These are phyloP conservation scores for Heliconius erato DNA, from an alignment of 2,888 invertebrate genomes.

Conservation along the genomic window DNA sequence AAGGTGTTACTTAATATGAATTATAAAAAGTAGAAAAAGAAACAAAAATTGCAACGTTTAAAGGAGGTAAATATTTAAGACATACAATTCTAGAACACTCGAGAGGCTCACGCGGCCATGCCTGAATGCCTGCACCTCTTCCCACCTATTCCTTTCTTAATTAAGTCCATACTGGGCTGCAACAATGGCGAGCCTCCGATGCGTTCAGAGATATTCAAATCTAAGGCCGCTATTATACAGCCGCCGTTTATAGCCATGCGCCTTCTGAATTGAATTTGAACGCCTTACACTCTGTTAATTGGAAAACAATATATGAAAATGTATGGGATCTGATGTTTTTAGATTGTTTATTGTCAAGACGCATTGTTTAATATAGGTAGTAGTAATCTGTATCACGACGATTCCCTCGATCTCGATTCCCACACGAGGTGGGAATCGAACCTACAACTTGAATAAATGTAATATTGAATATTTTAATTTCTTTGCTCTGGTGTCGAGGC, in stretches of 20 bases:
- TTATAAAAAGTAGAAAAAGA: background rate
- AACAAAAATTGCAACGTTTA: slow-evolving; percentile 34
- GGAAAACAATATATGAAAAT: slow-evolving; percentile 53
- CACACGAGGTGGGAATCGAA: no score
- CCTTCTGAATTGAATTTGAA: slow-evolving; percentile 60
- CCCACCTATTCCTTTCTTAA: slow-evolving; percentile 81
- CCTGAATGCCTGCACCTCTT: slow-evolving; percentile 81
- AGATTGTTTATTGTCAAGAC: slow-evolving; percentile 24
- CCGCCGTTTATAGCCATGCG: slow-evolving; percentile 71
- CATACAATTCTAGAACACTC: slow-evolving; percentile 43
- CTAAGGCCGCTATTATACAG: slow-evolving; percentile 81
- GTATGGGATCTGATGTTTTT: slow-evolving; percentile 46
- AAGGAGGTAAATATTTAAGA: slow-evolving; percentile 46
- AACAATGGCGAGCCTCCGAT: slow-evolving; percentile 82
- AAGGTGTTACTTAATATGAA: slow-evolving; percentile 8
- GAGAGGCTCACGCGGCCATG: slow-evolving; percentile 45
- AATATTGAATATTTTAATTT: no score
- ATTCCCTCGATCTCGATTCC: no score
- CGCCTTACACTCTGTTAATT: slow-evolving; percentile 57
- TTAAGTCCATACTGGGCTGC: slow-evolving; percentile 85
- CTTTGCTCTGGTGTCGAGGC: no score
- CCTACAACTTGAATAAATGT: no score
- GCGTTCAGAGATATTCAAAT: slow-evolving; percentile 84
- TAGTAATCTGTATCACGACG: no score
- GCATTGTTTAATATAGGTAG: background rate